Evolutionary conservation across 2,888 invertebrate species (phyloP), one percentile per base, ranked within the genome.

Genomic region (Nephrotoma flavescens): DNA sequence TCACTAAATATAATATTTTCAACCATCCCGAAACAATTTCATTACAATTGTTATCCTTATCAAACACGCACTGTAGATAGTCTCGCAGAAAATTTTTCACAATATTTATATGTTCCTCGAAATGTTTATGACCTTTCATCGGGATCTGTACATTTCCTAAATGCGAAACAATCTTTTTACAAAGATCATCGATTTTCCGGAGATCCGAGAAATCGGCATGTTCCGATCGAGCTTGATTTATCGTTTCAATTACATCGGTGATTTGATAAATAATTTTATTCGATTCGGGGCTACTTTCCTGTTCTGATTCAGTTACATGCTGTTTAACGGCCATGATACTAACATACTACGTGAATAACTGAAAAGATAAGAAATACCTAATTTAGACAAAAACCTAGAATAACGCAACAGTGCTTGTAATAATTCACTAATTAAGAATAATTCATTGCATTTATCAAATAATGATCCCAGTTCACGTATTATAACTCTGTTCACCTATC

Each of bases 1-100:
- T 91, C 47, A 90, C 86, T 9, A 89, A 88, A 85, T 91, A 91
- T 52, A 91, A 90, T 7, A 89, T 86, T 3, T 89, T 88, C 57
- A 91, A 88, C 87, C 90, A 91, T 41, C 88, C 88, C 0, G 87
- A 87, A 12, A 84, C 45, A 15, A 86, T 86, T 19, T 47, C 42
- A 85, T 45, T 52, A 31, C 47, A 86, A 45, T 86, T 41, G 45
- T 86, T 11, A 47, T 45, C 41, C 45, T 86, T 86, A 31, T 31
- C n/a, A 71, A 71, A 71, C 3, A 71, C 71, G 31, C n/a, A 71
- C 5, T 31, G 2, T 5, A 71, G 9, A 31, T 31, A 71, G 11
- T 31, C 31, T 31, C 31, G 71, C 31, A 71, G 9, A 31, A 71
- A 71, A 4, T 71, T 71, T 71, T 71, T 71, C 7, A 71, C 71